Conservation (phyloP, 1,140 invertebrate genomes). For the Pteromalus puparum region DNA sequence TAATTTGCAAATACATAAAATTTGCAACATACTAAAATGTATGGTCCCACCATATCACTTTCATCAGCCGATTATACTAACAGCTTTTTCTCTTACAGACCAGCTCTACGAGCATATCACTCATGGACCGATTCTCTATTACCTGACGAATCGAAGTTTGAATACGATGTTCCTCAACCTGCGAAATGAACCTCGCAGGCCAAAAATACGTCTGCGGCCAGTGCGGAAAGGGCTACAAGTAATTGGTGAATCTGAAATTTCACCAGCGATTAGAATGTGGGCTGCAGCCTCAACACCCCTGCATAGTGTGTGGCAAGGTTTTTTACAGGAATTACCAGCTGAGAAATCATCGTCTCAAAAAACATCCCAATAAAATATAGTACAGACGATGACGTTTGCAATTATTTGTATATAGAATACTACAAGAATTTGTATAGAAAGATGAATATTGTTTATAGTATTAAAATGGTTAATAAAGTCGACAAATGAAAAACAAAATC, state of each 20-base stretch:
- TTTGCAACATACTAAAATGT: too few species aligned
- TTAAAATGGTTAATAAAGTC: too few species aligned
- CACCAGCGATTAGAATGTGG: constrained; percentile 54
- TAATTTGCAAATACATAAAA: too few species aligned
- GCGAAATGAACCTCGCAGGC: neutral
- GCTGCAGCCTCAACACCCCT: constrained; percentile 59
- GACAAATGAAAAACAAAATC: too few species aligned
- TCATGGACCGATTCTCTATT: neutral
- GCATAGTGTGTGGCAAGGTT: constrained; percentile 57
- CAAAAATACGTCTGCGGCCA: constrained; percentile 42
- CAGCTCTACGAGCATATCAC: neutral
- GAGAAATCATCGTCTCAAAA: constrained; percentile 39
- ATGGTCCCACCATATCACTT: too few species aligned
- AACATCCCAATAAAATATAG: neutral
- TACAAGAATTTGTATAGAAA: too few species aligned
- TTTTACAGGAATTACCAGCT: constrained; percentile 47
- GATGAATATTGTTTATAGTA: too few species aligned
- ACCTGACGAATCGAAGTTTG: neutral
- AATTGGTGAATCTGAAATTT: constrained; percentile 67
- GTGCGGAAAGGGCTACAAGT: constrained; percentile 48
- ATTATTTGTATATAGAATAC: too few species aligned
- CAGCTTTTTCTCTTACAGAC: neutral
- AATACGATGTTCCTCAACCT: neutral
- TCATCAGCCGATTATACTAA: neutral
- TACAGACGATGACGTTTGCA: neutral